phyloP scores from a whole-genome alignment of 30 jellyfish, hydroid and myxozoan genomes.

The Rhopilema esculentum region DNA sequence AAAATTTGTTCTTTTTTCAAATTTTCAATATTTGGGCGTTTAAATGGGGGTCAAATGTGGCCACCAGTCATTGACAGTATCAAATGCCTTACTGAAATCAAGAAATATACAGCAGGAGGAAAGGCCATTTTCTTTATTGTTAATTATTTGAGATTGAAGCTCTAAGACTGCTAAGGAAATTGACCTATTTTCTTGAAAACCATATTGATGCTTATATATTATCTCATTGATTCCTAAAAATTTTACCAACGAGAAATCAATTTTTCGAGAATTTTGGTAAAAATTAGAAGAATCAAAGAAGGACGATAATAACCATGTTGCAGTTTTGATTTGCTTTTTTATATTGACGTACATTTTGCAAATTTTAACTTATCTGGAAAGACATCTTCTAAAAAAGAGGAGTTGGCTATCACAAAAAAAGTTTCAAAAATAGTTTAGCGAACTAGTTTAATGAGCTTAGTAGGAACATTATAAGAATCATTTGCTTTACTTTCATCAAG shows the following conservation, averaged over 20 bases:
- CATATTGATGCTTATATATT: slow-evolving; percentile 7
- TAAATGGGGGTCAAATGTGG: too few species aligned
- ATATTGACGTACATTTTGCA: slow-evolving; percentile 13
- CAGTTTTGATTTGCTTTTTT: slow-evolving; percentile 23
- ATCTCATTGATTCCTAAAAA: slow-evolving; percentile 1
- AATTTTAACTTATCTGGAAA: slow-evolving; percentile 26
- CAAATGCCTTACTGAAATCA: slow-evolving; percentile 12
- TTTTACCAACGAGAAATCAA: slow-evolving; percentile 12
- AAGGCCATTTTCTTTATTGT: not conserved
- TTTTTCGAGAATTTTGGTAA: not conserved
- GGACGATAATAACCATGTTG: slow-evolving; percentile 8
- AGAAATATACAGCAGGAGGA: slow-evolving; percentile 15
- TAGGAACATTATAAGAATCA: slow-evolving; percentile 13
- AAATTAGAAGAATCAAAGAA: not conserved
- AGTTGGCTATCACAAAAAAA: slow-evolving; percentile 1
- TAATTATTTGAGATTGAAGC: not conserved
- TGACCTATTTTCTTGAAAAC: slow-evolving; percentile 6
- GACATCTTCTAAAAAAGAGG: slow-evolving; percentile 3
- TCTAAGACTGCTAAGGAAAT: not conserved
- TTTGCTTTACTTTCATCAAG: slow-evolving; percentile 14
- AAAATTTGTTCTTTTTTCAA: too few species aligned
- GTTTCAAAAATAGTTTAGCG: slow-evolving; percentile 3
- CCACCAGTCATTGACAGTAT: slow-evolving; percentile 12
- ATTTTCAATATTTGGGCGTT: too few species aligned
- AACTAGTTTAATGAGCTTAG: slow-evolving; percentile 17